Percentiles rank a stretch among this genome's conserved stretches.
Evolutionary conservation across 2,888 invertebrate genomes (phyloP).

Genomic region (Temnothorax unifasciatus): DNA sequence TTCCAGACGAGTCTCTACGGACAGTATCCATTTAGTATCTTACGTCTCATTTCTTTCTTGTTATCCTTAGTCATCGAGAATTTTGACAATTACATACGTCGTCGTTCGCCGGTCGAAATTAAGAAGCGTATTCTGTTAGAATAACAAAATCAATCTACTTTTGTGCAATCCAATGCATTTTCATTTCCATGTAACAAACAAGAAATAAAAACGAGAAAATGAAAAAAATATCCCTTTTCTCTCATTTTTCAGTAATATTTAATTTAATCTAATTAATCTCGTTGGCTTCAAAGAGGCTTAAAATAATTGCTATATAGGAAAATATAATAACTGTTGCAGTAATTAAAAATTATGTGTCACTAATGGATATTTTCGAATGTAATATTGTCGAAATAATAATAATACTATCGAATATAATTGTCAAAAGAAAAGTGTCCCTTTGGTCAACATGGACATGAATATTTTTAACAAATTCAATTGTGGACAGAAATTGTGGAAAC

Average conservation of each 20-base stretch:
- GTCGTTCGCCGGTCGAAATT: too few species aligned
- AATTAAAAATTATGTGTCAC: neutral
- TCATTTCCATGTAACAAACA: too few species aligned
- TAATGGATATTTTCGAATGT: neutral
- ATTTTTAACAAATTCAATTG: neutral
- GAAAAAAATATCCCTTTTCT: neutral
- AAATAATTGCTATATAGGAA: neutral
- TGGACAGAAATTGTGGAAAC: neutral
- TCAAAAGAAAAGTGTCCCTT: neutral
- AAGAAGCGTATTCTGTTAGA: too few species aligned
- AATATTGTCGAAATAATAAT: neutral
- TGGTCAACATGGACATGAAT: neutral
- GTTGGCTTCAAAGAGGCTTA: neutral
- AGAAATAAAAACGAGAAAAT: neutral
- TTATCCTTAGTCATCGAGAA: neutral
- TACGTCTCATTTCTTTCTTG: constrained; percentile 18
- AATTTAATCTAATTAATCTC: neutral
- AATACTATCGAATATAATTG: neutral
- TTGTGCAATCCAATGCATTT: too few species aligned
- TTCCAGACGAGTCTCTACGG: constrained; percentile 30
- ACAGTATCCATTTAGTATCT: constrained; percentile 30
- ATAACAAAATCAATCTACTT: too few species aligned
- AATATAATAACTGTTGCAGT: neutral
- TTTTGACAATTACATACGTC: neutral
- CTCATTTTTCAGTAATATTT: neutral